Conservation (phyloP, 2,888 invertebrate species). For the Boloria selene region DNA sequence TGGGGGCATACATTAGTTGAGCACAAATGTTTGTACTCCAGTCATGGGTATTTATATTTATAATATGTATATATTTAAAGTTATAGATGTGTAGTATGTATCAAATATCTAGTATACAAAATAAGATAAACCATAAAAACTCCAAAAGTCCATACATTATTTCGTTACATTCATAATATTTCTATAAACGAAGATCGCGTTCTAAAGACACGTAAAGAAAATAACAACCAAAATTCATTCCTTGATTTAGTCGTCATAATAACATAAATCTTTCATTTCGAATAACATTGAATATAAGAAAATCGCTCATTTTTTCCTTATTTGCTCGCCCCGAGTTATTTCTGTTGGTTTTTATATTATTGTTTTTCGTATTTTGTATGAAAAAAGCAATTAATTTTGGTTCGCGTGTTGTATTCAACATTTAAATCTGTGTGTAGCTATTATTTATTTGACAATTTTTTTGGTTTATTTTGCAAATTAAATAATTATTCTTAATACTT, state of each 20-base stretch:
- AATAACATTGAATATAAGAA: conserved; percentile 17
- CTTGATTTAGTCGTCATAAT: conserved; percentile 27
- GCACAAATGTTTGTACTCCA: too few species aligned
- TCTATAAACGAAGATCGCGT: conserved; percentile 11
- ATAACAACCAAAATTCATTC: conserved; percentile 17
- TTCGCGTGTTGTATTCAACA: background rate
- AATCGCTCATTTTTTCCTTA: conserved; percentile 29
- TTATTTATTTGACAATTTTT: background rate
- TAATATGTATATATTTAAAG: too few species aligned
- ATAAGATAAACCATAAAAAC: background rate
- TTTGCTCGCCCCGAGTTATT: conserved; percentile 6
- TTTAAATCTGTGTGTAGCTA: background rate
- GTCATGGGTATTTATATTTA: too few species aligned
- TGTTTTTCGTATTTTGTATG: background rate
- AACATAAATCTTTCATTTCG: conserved; percentile 26
- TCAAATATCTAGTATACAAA: too few species aligned
- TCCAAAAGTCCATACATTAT: background rate
- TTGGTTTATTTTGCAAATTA: background rate
- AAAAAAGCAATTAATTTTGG: background rate
- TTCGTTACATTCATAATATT: background rate
- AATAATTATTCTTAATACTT: too few species aligned
- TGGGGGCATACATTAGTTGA: too few species aligned
- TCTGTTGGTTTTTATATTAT: background rate
- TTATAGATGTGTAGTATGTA: too few species aligned
- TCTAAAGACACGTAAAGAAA: background rate